phyloP scores from a whole-genome alignment of 2,888 invertebrate species.

The Athetis lepigone region DNA sequence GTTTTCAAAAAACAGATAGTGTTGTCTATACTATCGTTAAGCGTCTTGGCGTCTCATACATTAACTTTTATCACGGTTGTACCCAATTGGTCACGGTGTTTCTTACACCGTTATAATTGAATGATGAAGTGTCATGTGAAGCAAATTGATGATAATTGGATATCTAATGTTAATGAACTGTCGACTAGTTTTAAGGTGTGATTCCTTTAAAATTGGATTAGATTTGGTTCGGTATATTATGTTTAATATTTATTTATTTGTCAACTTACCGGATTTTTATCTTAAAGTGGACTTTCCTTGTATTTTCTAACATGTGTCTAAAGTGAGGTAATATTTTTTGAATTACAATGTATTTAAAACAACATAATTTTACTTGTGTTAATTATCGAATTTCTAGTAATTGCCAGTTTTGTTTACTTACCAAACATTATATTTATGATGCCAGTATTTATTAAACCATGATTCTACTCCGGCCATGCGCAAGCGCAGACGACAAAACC shows the following conservation, averaged over 20 bases:
- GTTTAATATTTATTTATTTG: slow-evolving; percentile 1
- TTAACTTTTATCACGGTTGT: slow-evolving; percentile 29
- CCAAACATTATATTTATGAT: too few species aligned
- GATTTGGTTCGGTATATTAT: background rate
- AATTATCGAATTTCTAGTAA: too few species aligned
- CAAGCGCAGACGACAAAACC: slow-evolving; percentile 20
- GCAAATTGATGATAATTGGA: slow-evolving; percentile 43
- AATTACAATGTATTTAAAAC: too few species aligned
- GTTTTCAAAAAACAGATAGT: slow-evolving; percentile 14
- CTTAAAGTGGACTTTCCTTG: too few species aligned
- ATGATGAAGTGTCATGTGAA: slow-evolving; percentile 37
- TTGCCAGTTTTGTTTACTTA: too few species aligned
- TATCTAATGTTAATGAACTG: slow-evolving; percentile 32
- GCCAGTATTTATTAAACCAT: background rate
- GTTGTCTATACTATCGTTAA: slow-evolving; percentile 4
- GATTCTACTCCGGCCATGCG: slow-evolving; percentile 16
- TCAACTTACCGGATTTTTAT: too few species aligned
- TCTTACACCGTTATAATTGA: slow-evolving; percentile 47
- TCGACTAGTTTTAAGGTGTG: slow-evolving; percentile 6
- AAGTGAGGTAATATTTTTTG: too few species aligned
- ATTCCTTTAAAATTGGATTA: slow-evolving; percentile 25
- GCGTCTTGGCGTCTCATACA: slow-evolving; percentile 22
- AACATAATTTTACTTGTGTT: too few species aligned
- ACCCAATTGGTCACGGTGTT: slow-evolving; percentile 43
- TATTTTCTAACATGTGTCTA: too few species aligned